Evolutionary conservation across 2,888 invertebrate species (phyloP).

Genomic region (Pterostichus niger): DNA sequence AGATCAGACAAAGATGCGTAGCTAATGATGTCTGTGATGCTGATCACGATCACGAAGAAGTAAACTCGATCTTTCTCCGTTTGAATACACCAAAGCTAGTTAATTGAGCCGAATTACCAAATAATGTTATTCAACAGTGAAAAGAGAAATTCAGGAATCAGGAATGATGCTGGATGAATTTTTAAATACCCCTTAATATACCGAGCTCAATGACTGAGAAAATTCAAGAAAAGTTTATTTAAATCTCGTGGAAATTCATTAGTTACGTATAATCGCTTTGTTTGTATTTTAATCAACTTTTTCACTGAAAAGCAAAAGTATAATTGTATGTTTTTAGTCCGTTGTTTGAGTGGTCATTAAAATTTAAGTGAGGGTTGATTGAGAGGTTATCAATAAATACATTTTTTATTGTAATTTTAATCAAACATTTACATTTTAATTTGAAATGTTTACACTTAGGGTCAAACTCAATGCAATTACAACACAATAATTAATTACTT

Average conservation of each 20-base stretch:
- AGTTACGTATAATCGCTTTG: not conserved
- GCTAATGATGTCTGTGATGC: conserved; percentile 44
- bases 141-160: conserved; percentile 10
- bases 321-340: too few species aligned
- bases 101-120: conserved; percentile 46
- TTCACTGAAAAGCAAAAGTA: not conserved
- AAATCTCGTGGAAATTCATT: not conserved
- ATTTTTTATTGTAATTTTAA: conserved; percentile 3
- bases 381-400: not conserved
- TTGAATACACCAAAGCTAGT: conserved; percentile 14
- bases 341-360: too few species aligned
- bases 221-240: conserved; percentile 26
- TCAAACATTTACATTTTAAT: conserved; percentile 21
- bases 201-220: conserved; percentile 26
- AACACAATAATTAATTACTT: too few species aligned
- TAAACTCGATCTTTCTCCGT: conserved; percentile 47
- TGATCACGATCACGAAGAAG: conserved; percentile 28
- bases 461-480: not conserved
- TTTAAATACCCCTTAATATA: conserved; percentile 4
- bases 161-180: conserved; percentile 36
- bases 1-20: conserved; percentile 20
- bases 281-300: conserved; percentile 12
- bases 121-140: conserved; percentile 45
- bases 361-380: too few species aligned
- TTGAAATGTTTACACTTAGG: not conserved